A percentile compares a stretch with the other conserved stretches of the same genome.
Evolutionary conservation across 2,888 invertebrate genomes (phyloP).

Genomic region (Adela reaumurella): DNA sequence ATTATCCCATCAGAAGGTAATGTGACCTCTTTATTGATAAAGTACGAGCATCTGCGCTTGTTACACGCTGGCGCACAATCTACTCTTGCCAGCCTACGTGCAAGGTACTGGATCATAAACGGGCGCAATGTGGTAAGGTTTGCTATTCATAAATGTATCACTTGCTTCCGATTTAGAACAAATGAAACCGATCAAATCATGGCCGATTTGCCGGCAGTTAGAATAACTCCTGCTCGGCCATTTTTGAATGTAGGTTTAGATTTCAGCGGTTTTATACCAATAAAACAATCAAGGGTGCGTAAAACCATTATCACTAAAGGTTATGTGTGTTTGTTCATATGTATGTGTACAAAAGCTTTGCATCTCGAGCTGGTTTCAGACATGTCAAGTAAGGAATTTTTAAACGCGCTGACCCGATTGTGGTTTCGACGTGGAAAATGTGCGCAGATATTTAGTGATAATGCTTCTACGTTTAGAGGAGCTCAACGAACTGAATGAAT

Average conservation of each 20-base stretch:
- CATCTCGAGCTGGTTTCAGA: slow-evolving; percentile 17
- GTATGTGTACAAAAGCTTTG: slow-evolving; percentile 14
- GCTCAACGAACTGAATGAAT: slow-evolving; percentile 1
- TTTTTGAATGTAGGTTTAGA: not conserved
- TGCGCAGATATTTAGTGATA: not conserved
- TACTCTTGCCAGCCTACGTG: slow-evolving; percentile 11
- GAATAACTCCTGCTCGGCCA: slow-evolving; percentile 1
- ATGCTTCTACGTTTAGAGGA: slow-evolving; percentile 11
- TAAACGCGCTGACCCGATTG: slow-evolving; percentile 13
- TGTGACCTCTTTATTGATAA: slow-evolving; percentile 1
- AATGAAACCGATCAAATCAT: slow-evolving; percentile 8
- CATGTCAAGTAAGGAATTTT: slow-evolving; percentile 14
- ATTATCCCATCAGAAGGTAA: not conserved
- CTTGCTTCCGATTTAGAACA: not conserved
- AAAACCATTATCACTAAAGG: slow-evolving; percentile 9
- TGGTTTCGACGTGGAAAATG: slow-evolving; percentile 10
- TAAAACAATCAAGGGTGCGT: slow-evolving; percentile 4
- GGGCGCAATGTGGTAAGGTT: slow-evolving; percentile 4
- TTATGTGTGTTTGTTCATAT: not conserved
- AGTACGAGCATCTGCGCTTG: slow-evolving; percentile 6
- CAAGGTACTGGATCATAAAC: slow-evolving; percentile 8
- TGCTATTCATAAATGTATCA: slow-evolving; percentile 11
- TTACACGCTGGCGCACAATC: slow-evolving; percentile 11
- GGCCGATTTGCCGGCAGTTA: slow-evolving; percentile 9
- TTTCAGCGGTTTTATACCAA: not conserved